phyloP scores from a whole-genome alignment of 2,113 vertebrate genomes.

The Corythoichthys intestinalis region DNA sequence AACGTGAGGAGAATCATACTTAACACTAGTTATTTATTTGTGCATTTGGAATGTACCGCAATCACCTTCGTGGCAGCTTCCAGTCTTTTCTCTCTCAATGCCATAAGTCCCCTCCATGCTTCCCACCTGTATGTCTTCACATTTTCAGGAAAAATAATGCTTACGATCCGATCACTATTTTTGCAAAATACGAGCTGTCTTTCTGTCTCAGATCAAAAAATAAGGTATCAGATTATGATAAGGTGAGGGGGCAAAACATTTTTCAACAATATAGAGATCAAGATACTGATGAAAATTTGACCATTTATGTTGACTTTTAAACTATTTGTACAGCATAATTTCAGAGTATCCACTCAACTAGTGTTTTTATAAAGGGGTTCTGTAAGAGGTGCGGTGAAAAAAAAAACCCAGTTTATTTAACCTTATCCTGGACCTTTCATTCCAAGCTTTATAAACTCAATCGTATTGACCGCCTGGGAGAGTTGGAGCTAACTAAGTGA shows the following conservation, averaged over 20 bases:
- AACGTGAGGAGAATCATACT: constrained; percentile 9
- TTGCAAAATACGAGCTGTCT: not conserved
- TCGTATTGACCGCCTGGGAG: constrained; percentile 90
- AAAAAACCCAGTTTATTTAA: constrained; percentile 72
- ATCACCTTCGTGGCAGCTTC: constrained; percentile 35
- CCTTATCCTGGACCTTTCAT: constrained; percentile 89
- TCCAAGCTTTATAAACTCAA: constrained; percentile 97
- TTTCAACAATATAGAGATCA: constrained; percentile 19
- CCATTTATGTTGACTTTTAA: constrained; percentile 40
- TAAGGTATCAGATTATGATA: not conserved
- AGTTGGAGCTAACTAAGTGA: constrained; percentile 94
- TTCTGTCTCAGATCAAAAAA: not conserved
- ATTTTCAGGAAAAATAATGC: not conserved
- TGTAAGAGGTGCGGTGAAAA: constrained; percentile 45
- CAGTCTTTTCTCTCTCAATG: constrained; percentile 41
- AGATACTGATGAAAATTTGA: constrained; percentile 11
- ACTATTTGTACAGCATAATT: constrained; percentile 44
- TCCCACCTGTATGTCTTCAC: constrained; percentile 49
- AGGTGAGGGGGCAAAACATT: not conserved
- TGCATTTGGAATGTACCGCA: constrained; percentile 25
- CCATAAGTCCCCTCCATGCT: constrained; percentile 54
- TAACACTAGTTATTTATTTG: constrained; percentile 9
- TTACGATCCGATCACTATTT: not conserved
- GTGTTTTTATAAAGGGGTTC: constrained; percentile 57
- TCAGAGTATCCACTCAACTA: constrained; percentile 49